Base-by-base conservation (phyloP, 2,888 invertebrate species). In the Ormia ochracea region DNA sequence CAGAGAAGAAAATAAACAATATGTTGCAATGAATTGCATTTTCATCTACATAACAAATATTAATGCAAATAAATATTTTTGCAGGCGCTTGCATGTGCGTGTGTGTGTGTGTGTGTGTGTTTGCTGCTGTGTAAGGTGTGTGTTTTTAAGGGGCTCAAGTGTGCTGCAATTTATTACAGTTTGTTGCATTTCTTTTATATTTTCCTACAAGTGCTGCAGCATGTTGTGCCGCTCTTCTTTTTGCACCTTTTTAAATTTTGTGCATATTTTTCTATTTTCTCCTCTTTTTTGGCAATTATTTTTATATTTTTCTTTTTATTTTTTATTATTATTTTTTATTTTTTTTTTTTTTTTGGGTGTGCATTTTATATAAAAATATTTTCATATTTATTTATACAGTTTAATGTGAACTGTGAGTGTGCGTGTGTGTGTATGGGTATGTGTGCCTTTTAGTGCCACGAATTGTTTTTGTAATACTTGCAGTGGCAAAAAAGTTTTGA, bases 171-270 rank as follows among this genome's bases (percentile, higher is more conserved):
- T 76, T 76, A 56, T 76, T 73, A 68, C 54, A 80, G 63, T 80
- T 76, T 80, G 76, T 72, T 68, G 74, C 58, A 74, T 74, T 73
- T 73, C 73, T 56, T 38, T 63, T 41, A 26, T 19, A 41, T 28
- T 63, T 45, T 56, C 12, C 36, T 48, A 28, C 65, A 50, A 9
- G 26, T 72, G 45, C 56, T 52, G 21, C 36, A 19, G 56, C 38
- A 26, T 66, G 58, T 50, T 74, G 58, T 58, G n/a, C n/a, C 50
- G 41, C 63, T 50, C 52, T 36, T 52, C 68, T 76, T 68, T 63
- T 73, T 68, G 58, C 80, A 80, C 80, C 80, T 80, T 80, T 74
- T 78, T 73, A 33, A 21, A 45, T 74, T 59, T 65, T 31, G 21
- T 23, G 36, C 31, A 66, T 52, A 21, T 33, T 41, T 48, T 17